Evolutionary conservation across 2,113 vertebrate genomes (phyloP).

Genomic region (Hippocampus comes): DNA sequence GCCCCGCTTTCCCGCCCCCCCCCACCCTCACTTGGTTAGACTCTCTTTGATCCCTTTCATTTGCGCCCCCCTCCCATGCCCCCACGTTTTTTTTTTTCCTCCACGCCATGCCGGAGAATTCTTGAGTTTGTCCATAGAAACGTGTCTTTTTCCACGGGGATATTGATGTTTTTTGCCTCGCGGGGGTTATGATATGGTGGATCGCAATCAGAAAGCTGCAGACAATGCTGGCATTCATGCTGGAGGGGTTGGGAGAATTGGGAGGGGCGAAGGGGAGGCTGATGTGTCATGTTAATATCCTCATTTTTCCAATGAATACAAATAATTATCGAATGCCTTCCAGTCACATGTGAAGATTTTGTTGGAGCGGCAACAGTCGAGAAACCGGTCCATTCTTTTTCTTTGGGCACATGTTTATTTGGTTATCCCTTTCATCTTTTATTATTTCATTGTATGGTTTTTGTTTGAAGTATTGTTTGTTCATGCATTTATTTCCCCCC

Average conservation of each 20-base stretch:
- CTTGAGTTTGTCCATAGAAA: conserved; percentile 98
- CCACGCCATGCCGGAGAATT: conserved; percentile 91
- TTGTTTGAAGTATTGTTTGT: background rate
- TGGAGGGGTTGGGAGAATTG: conserved; percentile 43
- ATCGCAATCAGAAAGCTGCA: conserved; percentile 89
- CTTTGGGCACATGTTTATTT: background rate
- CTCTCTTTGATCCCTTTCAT: conserved; percentile 93
- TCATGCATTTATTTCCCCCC: background rate
- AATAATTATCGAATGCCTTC: conserved; percentile 86
- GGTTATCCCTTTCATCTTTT: background rate
- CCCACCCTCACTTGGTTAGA: conserved; percentile 72
- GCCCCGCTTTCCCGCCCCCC: background rate
- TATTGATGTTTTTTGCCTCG: conserved; percentile 99
- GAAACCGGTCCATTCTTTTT: conserved; percentile 34
- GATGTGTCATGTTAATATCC: conserved; percentile 70
- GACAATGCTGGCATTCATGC: conserved; percentile 92
- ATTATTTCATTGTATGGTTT: background rate
- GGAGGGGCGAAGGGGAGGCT: conserved; percentile 31
- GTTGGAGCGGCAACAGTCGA: conserved; percentile 82
- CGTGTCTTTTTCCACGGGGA: conserved; percentile 90
- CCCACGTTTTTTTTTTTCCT: conserved; percentile 46
- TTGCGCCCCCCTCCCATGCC: conserved; percentile 22
- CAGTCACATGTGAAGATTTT: conserved; percentile 84
- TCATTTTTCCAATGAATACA: conserved; percentile 85
- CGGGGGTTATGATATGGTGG: conserved; percentile 99